A percentile compares a stretch with the other conserved stretches of the same genome.
Evolutionary conservation across 2,797 vertebrate genomes (phyloP).

Genomic region (Megaceryle alcyon): DNA sequence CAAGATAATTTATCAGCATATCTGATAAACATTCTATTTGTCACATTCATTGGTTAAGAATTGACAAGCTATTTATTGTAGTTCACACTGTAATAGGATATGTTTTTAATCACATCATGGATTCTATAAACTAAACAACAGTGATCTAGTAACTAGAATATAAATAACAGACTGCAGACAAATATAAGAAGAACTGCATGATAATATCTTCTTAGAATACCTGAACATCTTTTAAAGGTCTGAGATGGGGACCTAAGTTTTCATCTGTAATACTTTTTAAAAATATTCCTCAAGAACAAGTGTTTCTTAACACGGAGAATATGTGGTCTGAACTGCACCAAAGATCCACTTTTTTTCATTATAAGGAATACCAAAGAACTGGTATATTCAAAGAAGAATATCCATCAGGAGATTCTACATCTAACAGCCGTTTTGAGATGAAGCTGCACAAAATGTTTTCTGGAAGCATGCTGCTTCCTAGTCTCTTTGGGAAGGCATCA

Average conservation of each 20-base stretch:
- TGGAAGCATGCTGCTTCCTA: background rate
- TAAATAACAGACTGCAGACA: no score
- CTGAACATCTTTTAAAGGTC: no score
- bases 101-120: no score
- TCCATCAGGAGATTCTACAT: background rate
- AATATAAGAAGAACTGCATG: no score
- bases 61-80: background rate
- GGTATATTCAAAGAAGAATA: background rate
- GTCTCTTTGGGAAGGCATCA: background rate
- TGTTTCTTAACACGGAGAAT: background rate
- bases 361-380: background rate
- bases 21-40: background rate
- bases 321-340: background rate
- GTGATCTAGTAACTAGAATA: no score
- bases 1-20: background rate
- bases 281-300: background rate
- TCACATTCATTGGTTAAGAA: background rate
- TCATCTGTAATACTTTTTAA: background rate
- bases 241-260: no score
- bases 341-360: background rate
- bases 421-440: background rate
- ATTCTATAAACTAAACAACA: no score
- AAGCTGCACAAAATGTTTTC: background rate
- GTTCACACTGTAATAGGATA: no score
- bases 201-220: no score